Base-by-base conservation (phyloP, 2,113 vertebrate species). In the Oreochromis niloticus region DNA sequence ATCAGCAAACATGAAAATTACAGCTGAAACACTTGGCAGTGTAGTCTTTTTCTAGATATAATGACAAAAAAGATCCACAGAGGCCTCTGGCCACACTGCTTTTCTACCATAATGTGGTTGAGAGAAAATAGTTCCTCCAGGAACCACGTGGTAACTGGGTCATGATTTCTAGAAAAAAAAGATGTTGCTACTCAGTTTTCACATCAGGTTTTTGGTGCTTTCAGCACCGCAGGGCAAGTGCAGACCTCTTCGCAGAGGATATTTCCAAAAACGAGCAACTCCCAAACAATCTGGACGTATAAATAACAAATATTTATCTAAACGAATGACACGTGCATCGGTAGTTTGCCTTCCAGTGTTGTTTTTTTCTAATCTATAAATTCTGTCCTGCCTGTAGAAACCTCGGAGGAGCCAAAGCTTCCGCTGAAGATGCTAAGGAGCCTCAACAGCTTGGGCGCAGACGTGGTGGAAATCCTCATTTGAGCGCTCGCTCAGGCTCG, bases 391-490 rank as follows among this genome's bases (percentile, higher is more conserved):
- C 19, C 89, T 88, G 48, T 57, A 96, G 96, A 94, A 50, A 13
- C 78, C 68, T 55, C 59, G 1, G 91, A 94, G 83, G 92, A 93
- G 68, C 83, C n/a, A 8, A 85, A 80, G 78, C 84, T 86, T n/a
- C 39, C 83, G 3, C 81, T 86, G 63, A 90, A 86, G 83, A 83
- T 84, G 22, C 66, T 84, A 39, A 93, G 87, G 85, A 93, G 82
- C 89, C 82, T 57, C 59, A 86, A 81, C 43, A 36, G 87, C 48
- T 84, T 88, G 3, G 95, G 95, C 3, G 43, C 85, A 4, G 96
- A 96, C 3, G 73, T 95, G 43, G 93, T 97, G 27, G 97, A 97
- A 91, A 96, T 97, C 84, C 96, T 97, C 81, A 97, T 97, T 55
- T 97, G 90, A 96, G 86, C 6, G 22, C 11, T 66, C 19, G 3